Percentiles rank a stretch among this genome's conserved stretches.
Conservation (phyloP, 92 coral and sea anemone genomes). For the Paragorgia papillata region DNA sequence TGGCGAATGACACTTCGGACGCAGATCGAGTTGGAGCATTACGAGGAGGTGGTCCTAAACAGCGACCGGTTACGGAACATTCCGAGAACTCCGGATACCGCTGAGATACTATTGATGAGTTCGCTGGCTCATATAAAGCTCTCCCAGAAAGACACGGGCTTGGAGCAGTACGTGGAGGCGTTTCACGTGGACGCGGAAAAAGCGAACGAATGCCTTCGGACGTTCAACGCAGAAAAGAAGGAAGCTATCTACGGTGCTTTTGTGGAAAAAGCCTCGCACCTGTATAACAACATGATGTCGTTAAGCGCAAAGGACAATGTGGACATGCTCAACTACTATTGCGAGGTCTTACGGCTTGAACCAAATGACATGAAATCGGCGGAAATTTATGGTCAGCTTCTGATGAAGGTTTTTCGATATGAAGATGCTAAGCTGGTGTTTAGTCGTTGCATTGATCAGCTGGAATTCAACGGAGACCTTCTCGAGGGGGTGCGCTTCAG, state of each 20-base stretch:
- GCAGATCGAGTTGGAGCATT: slow-evolving; percentile 21
- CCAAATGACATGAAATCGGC: slow-evolving; percentile 33
- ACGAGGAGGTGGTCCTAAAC: slow-evolving; percentile 39
- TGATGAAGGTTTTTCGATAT: slow-evolving; percentile 44
- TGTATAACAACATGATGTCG: slow-evolving; percentile 35
- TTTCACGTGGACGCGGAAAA: slow-evolving; percentile 21
- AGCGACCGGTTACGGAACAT: slow-evolving; percentile 28
- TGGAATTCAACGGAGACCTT: slow-evolving; percentile 27
- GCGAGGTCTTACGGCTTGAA: slow-evolving; percentile 25
- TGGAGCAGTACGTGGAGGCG: slow-evolving; percentile 20
- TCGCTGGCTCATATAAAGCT: slow-evolving; percentile 43
- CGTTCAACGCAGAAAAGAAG: slow-evolving; percentile 12
- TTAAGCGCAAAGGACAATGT: slow-evolving; percentile 36
- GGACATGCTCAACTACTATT: slow-evolving; percentile 35
- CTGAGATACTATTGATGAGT: slow-evolving; percentile 26
- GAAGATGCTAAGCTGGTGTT: slow-evolving; percentile 33
- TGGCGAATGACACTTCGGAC: slow-evolving; percentile 35
- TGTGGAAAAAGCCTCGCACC: slow-evolving; percentile 34
- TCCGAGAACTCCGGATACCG: slow-evolving; percentile 15
- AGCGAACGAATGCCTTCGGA: slow-evolving; percentile 18
- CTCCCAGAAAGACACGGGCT: slow-evolving; percentile 11
- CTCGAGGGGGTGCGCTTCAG: slow-evolving; percentile 20
- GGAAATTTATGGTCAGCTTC: slow-evolving; percentile 41
- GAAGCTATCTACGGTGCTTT: neutral
- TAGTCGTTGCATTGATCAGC: slow-evolving; percentile 21